phyloP scores from a whole-genome alignment of 2,113 vertebrate species.

The Callaeas wilsoni region DNA sequence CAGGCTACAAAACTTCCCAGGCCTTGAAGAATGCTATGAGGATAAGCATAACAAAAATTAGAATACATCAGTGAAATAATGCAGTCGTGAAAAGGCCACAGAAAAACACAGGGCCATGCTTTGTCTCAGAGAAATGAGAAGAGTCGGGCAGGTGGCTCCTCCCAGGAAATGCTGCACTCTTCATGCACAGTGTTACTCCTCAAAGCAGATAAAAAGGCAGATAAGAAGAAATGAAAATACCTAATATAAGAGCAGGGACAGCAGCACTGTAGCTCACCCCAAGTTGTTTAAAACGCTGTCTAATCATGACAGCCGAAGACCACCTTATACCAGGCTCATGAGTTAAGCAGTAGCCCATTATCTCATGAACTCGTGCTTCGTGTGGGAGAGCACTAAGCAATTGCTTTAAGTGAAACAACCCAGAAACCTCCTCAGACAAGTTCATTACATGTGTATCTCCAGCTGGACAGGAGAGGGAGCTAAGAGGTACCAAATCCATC shows the following conservation, averaged over 20 bases:
- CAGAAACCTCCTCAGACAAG: background rate
- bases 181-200: background rate
- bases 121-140: background rate
- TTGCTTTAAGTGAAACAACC: background rate
- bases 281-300: background rate
- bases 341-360: background rate
- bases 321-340: background rate
- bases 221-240: background rate
- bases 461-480: constrained; percentile 25
- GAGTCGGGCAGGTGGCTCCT: background rate
- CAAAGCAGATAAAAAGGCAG: background rate
- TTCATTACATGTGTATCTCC: background rate
- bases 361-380: background rate
- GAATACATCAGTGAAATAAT: background rate
- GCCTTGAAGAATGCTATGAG: background rate
- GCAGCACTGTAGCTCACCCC: background rate
- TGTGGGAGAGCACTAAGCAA: background rate
- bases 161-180: background rate
- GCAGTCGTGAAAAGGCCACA: background rate
- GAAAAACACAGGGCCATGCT: background rate
- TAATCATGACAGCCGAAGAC: background rate
- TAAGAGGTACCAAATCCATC: background rate
- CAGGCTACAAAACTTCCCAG: background rate
- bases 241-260: background rate
- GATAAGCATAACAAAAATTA: background rate